Evolutionary conservation across 1,140 invertebrate genomes (phyloP), one percentile per base, ranked within the genome.

Genomic region (Drosophila elegans): DNA sequence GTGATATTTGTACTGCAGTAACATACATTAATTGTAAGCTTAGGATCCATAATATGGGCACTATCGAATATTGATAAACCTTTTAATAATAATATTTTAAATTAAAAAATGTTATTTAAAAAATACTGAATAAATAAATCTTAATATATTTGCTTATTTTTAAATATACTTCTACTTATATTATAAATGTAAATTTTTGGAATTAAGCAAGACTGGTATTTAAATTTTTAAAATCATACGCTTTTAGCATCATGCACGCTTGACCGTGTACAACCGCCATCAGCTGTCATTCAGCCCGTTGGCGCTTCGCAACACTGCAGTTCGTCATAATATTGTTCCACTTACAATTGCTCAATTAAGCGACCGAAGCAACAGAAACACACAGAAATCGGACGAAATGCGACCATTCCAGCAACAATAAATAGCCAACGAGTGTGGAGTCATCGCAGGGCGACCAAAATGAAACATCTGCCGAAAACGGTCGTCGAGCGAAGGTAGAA

Each of bases 281-380:
- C 53, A 55, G 32, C 74, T 76, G 73, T 45, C 39, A 74, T 1
- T 6, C 38, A 16, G 7, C 0, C 0, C 34, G 29, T 1, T 7
- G 11, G 0, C 46, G 41, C 7, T 78, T 27, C 3, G 0, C 64
- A 83, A 61, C 75, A 83, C 80, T 83, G 39, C 13, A 27, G 38
- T 41, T 83, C 75, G 82, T 82, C 79, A 83, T 69, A 82, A 74
- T 82, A 82, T 82, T 82, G 74, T 82, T 67, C 46, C 68, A 68
- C 54, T 68, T 55, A 60, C 51, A 74, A 62, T 76, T 75, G 79
- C 73, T 74, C 46, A 74, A 69, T 81, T 78, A 72, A 72, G 32
- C 32, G 36, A 44, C 42, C 39, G 51, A 38, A 57, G 41, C 62
- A 55, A 48, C 60, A 57, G 67, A 56, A 46, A 29, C 32, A 63